Base-by-base conservation (phyloP, 2,797 vertebrate species). In the Syndactyla subalaris region DNA sequence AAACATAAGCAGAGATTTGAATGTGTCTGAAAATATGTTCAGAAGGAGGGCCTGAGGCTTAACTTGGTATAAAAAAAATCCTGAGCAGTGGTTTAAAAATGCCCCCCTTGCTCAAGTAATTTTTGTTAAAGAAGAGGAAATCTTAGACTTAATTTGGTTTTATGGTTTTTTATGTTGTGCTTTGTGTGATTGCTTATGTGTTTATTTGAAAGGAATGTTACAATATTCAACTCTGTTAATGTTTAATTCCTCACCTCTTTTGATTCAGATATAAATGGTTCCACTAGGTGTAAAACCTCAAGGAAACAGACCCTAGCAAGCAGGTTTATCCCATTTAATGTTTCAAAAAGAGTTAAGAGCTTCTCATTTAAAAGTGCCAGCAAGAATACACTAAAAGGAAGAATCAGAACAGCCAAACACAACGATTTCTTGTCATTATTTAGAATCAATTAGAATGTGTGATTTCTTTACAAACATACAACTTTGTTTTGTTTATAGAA, bases 31-130 rank as follows among this genome's bases (percentile, higher is more conserved):
- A 82, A 88, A 65, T 61, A 30, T 7, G 27, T 36, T 62, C 48
- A 70, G 68, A 43, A 92, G 49, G 27, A 52, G 39, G 17, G 30
- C 54, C 36, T n/a, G 12, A 76, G 16, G 10, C 24, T 62, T 88
- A 34, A 22, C 12, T 21, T 49, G 55, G 24, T 38, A 41, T 3
- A 80, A 32, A 65, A 61, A 4, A 87, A 81, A 34, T 9, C 4
- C 8, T 7, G 9, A 63, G 4, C 23, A 75, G 36, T 39, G 23
- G 6, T 39, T 78, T 83, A 65, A 71, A 76, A 81, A 16, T 59
- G 9, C 1, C 0, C 4, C 4, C 6, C 10, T 13, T 52, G 4
- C 7, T 65, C 1, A 0, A 17, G n/a, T 92, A 0, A 27, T 46
- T 79, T 93, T 76, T 85, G 32, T 79, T 68, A 82, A 49, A 82